Conservation (phyloP, 2,113 vertebrate species). For the Calidris pygmaea region DNA sequence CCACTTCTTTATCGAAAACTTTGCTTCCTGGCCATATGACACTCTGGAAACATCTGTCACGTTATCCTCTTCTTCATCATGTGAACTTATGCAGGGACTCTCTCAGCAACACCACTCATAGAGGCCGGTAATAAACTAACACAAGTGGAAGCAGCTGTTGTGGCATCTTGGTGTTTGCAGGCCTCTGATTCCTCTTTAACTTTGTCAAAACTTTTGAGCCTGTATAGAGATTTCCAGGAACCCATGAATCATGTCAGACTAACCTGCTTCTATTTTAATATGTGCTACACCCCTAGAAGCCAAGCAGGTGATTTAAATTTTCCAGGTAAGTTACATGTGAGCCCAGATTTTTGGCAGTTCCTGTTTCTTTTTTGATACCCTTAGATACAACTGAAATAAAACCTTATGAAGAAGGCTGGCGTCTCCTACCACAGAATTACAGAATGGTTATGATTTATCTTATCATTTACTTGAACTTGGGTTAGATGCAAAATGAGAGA, state of each 20-base stretch:
- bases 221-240: background rate
- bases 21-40: background rate
- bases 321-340: background rate
- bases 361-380: background rate
- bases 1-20: background rate
- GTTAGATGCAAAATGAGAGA: background rate
- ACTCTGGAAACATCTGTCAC: background rate
- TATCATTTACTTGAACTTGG: background rate
- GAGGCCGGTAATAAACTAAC: background rate
- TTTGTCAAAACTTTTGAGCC: background rate
- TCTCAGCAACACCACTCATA: background rate
- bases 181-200: background rate
- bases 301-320: background rate
- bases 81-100: background rate
- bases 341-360: background rate
- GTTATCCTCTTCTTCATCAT: background rate
- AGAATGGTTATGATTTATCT: background rate
- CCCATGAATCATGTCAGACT: background rate
- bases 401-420: background rate
- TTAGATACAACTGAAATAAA: background rate
- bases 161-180: background rate
- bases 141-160: background rate
- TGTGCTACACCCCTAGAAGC: background rate
- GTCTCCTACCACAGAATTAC: background rate
- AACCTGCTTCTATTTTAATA: background rate